Evolutionary conservation across 2,797 vertebrate genomes (phyloP).

Genomic region (Halcyon leucocephala): DNA sequence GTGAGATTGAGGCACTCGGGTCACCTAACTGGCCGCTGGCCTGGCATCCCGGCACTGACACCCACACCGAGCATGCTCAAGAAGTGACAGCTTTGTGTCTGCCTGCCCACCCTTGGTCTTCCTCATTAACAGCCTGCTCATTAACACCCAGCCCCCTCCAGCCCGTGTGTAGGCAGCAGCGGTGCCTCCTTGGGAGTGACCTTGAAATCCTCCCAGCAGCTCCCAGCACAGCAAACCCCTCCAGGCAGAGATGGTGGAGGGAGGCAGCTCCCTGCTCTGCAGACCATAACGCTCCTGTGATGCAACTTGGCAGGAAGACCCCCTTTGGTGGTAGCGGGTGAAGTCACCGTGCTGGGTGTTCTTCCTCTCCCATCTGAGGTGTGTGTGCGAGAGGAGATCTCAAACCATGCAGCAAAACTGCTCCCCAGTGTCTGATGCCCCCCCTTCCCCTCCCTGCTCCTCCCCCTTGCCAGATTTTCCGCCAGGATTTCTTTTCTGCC

Average conservation of each 20-base stretch:
- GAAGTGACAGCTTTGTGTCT: background rate
- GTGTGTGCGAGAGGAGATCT: background rate
- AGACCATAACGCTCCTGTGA: background rate
- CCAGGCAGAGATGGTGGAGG: background rate
- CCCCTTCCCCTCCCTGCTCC: background rate
- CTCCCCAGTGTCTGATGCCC: constrained; percentile 17
- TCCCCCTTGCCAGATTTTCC: background rate
- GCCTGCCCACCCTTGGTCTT: background rate
- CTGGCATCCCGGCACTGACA: background rate
- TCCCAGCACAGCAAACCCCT: accelerated
- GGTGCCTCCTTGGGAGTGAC: background rate
- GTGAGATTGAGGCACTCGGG: background rate
- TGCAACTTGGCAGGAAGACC: background rate
- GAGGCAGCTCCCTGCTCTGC: background rate
- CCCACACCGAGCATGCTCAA: background rate
- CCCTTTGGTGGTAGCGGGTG: background rate
- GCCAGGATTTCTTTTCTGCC: background rate
- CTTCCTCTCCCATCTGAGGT: background rate
- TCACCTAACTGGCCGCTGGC: background rate
- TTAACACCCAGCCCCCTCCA: background rate
- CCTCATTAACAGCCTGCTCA: background rate
- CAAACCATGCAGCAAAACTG: constrained; percentile 41
- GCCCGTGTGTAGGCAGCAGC: background rate
- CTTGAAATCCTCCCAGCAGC: background rate
- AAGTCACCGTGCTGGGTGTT: accelerated